Percentiles rank a stretch among this genome's conserved stretches.
These are phyloP conservation scores for Mythimna lalbum DNA, from an alignment of 2,888 invertebrate species.

Conservation along the genomic window DNA sequence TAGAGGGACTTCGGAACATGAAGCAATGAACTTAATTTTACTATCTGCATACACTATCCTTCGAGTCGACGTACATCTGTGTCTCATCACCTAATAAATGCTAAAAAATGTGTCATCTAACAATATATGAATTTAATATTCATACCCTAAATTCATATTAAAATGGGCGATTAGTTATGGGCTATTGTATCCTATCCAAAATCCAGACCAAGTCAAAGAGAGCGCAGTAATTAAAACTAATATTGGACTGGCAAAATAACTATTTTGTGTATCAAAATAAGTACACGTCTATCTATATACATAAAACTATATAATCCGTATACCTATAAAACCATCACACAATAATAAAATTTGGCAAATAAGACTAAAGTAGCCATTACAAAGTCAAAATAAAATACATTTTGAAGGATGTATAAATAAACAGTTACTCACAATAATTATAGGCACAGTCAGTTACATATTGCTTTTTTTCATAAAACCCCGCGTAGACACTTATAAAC, in stretches of 20 bases:
- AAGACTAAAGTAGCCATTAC: conserved; percentile 28
- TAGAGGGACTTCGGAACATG: background rate
- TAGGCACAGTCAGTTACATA: too few species aligned
- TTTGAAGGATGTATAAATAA: conserved; percentile 4
- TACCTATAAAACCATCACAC: conserved; percentile 56
- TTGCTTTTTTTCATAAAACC: background rate
- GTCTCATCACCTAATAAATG: background rate
- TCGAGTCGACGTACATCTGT: background rate
- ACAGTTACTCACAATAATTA: too few species aligned
- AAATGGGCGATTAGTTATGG: background rate
- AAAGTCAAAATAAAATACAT: conserved; percentile 23
- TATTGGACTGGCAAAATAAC: background rate
- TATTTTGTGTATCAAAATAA: conserved; percentile 45
- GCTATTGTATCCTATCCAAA: background rate
- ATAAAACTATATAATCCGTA: conserved; percentile 41
- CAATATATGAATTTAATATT: background rate
- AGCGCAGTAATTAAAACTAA: background rate
- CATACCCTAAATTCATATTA: background rate
- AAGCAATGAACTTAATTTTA: background rate
- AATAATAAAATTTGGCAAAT: conserved; percentile 38
- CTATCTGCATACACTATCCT: background rate
- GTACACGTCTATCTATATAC: conserved; percentile 29
- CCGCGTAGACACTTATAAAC: background rate
- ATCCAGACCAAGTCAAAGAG: background rate
- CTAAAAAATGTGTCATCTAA: conserved; percentile 1